Percentiles rank a stretch among this genome's conserved stretches.
Evolutionary conservation across 2,888 invertebrate species (phyloP).

Genomic region (Auanema sp.): DNA sequence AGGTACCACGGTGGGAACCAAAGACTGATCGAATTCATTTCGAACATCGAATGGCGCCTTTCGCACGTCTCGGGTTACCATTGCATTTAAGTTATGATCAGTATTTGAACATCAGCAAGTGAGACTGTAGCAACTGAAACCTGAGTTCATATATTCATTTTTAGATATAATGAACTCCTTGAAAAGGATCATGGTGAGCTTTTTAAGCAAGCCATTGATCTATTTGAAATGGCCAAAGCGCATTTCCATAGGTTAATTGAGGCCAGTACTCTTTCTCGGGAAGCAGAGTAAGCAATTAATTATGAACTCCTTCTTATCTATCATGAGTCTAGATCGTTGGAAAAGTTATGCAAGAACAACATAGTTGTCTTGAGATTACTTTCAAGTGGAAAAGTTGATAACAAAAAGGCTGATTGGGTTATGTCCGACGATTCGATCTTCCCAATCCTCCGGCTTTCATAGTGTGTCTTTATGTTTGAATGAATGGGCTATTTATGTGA

Average conservation of each 20-base stretch:
- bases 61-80: constrained; percentile 26
- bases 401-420: not conserved
- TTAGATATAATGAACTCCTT: constrained; percentile 3
- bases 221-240: constrained; percentile 10
- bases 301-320: not conserved
- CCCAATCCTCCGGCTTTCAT: not conserved
- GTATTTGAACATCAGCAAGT: constrained; percentile 20
- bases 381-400: not conserved
- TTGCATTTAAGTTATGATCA: constrained; percentile 26
- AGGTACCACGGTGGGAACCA: constrained; percentile 29
- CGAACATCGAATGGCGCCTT: constrained; percentile 31
- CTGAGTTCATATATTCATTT: not conserved
- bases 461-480: not conserved
- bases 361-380: not conserved
- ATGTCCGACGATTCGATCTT: not conserved
- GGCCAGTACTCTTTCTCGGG: not conserved
- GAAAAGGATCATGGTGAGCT: not conserved
- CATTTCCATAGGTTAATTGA: constrained; percentile 1
- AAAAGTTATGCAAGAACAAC: constrained; percentile 1
- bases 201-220: constrained; percentile 4
- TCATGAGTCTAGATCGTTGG: not conserved
- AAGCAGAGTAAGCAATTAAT: not conserved
- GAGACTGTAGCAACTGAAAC: not conserved
- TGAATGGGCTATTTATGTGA: too few relatives aligned
- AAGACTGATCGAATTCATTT: constrained; percentile 33